Evolutionary conservation across 2,888 invertebrate genomes (phyloP).

Genomic region (Allophyes oxyacanthae): DNA sequence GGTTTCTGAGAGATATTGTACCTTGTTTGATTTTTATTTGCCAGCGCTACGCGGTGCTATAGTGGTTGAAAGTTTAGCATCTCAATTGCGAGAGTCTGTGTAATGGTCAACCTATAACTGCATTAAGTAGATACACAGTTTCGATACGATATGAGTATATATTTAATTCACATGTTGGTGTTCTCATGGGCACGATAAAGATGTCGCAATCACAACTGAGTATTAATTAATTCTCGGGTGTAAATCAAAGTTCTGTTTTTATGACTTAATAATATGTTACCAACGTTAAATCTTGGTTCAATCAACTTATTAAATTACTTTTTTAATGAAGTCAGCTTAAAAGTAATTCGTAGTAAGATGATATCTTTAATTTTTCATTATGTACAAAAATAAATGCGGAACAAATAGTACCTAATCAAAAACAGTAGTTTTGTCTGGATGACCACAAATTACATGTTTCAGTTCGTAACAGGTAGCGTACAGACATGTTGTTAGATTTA

Average conservation of each 20-base stretch:
- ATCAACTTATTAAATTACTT: conserved; percentile 61
- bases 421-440: conserved; percentile 57
- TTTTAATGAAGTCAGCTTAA: conserved; percentile 55
- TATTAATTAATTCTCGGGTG: conserved; percentile 50
- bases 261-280: conserved; percentile 55
- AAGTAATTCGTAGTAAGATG: conserved; percentile 50
- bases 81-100: conserved; percentile 30
- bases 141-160: conserved; percentile 21
- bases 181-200: conserved; percentile 48
- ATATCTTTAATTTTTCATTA: conserved; percentile 54
- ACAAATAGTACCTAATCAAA: conserved; percentile 53
- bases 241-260: conserved; percentile 56
- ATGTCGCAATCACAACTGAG: conserved; percentile 47
- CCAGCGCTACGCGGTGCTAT: conserved; percentile 32
- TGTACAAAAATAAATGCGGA: conserved; percentile 48
- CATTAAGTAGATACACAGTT: conserved; percentile 24
- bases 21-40: conserved; percentile 52
- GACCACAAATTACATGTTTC: conserved; percentile 55
- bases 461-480: conserved; percentile 30
- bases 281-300: conserved; percentile 46
- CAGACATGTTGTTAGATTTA: conserved; percentile 48
- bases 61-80: conserved; percentile 32
- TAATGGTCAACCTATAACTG: conserved; percentile 32
- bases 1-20: conserved; percentile 40
- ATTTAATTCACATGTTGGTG: conserved; percentile 31